phyloP scores from a whole-genome alignment of 2,113 vertebrate species.

The Petrocephalus microphthalmus region DNA sequence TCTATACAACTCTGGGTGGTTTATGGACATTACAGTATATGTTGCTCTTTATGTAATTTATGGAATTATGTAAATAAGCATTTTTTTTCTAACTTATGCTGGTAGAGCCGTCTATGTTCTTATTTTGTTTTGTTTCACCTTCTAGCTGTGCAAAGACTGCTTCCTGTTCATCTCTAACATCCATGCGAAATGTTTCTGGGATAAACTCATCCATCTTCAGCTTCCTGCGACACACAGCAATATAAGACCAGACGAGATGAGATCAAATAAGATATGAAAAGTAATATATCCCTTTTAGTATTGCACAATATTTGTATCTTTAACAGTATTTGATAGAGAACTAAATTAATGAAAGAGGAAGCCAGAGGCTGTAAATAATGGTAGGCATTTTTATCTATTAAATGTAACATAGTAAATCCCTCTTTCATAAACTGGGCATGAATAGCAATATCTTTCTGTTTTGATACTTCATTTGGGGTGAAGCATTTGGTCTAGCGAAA shows the following conservation, averaged over 20 bases:
- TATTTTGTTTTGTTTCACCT: slow-evolving; percentile 52
- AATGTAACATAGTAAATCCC: background rate
- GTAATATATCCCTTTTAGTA: background rate
- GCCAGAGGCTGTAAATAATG: background rate
- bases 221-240: slow-evolving; percentile 45
- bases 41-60: background rate
- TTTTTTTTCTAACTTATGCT: background rate
- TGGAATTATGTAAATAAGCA: background rate
- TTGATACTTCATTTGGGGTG: background rate
- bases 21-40: background rate
- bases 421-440: background rate
- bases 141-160: slow-evolving; percentile 66
- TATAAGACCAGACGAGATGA: background rate
- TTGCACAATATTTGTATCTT: background rate
- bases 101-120: background rate
- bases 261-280: background rate
- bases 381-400: background rate
- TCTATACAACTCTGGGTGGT: background rate
- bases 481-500: background rate
- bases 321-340: background rate
- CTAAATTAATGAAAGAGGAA: background rate
- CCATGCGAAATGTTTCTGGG: slow-evolving; percentile 75
- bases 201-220: slow-evolving; percentile 79
- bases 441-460: background rate
- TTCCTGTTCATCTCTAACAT: slow-evolving; percentile 68